These are phyloP conservation scores for Philotrypesis tridentata DNA, from an alignment of 1,140 invertebrate species.

Conservation along the genomic window DNA sequence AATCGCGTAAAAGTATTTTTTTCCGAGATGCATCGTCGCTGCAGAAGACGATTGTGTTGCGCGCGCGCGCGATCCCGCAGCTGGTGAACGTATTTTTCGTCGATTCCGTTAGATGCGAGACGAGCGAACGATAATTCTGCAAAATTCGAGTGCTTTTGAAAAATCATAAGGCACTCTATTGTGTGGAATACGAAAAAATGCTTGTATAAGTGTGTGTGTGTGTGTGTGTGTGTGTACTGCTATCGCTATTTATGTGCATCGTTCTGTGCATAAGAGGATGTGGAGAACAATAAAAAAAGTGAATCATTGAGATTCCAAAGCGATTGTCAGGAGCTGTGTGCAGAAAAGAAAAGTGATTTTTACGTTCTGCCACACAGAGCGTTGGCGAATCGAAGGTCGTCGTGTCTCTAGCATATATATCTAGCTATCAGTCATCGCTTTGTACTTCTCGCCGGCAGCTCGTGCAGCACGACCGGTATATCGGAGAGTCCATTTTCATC, in stretches of 20 bases:
- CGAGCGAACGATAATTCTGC: too few species aligned
- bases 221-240: too few species aligned
- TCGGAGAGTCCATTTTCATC: not conserved
- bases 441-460: not conserved
- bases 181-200: too few species aligned
- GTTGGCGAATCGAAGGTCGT: slow-evolving; percentile 3
- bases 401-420: not conserved
- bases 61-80: too few species aligned
- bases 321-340: not conserved
- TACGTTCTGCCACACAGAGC: not conserved
- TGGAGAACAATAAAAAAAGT: not conserved
- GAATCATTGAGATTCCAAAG: slow-evolving; percentile 27
- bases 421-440: slow-evolving; percentile 2
- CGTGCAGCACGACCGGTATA: not conserved
- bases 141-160: too few species aligned
- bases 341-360: slow-evolving; percentile 24
- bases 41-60: too few species aligned
- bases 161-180: too few species aligned
- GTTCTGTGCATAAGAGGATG: too few species aligned
- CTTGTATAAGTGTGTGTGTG: too few species aligned
- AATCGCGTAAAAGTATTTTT: not conserved
- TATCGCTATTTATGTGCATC: too few species aligned
- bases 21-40: not conserved
- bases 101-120: too few species aligned
- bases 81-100: too few species aligned